Evolutionary conservation across 2,888 invertebrate genomes (phyloP).

Genomic region (Lamproptera curius): DNA sequence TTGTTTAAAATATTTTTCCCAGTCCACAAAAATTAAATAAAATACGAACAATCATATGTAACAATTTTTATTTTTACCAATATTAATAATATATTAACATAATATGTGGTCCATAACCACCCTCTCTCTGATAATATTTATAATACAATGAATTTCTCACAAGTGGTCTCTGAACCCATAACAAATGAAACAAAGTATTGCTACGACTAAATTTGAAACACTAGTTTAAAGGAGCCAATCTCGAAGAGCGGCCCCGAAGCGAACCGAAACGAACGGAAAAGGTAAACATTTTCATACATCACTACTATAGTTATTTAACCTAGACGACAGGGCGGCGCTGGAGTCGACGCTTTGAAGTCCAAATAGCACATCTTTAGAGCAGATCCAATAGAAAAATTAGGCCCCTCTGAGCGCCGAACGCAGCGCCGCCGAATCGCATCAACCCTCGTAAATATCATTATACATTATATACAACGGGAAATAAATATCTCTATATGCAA

Average conservation of each 20-base stretch:
- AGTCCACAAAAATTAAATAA: slow-evolving; percentile 38
- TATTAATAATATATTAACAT: slow-evolving; percentile 78
- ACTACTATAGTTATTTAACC: slow-evolving; percentile 49
- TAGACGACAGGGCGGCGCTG: slow-evolving; percentile 47
- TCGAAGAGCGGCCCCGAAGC: slow-evolving; percentile 43
- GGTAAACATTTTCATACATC: slow-evolving; percentile 65
- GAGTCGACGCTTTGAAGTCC: slow-evolving; percentile 22
- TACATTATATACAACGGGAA: slow-evolving; percentile 75
- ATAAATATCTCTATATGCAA: slow-evolving; percentile 69
- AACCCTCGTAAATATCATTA: slow-evolving; percentile 37
- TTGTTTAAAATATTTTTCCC: too few relatives aligned
- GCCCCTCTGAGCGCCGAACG: slow-evolving; percentile 22
- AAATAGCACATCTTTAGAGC: neutral
- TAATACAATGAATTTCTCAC: slow-evolving; percentile 75
- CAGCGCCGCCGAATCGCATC: slow-evolving; percentile 22
- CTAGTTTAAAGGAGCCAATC: slow-evolving; percentile 49
- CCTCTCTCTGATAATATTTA: slow-evolving; percentile 72
- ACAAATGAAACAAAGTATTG: slow-evolving; percentile 64
- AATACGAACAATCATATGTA: slow-evolving; percentile 58
- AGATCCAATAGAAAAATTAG: slow-evolving; percentile 23
- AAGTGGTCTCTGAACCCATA: slow-evolving; percentile 69
- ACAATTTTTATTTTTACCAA: slow-evolving; percentile 77
- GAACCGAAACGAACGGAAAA: slow-evolving; percentile 44
- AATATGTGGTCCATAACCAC: slow-evolving; percentile 71
- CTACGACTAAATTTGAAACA: slow-evolving; percentile 49